A percentile compares a stretch with the other conserved stretches of the same genome.
phyloP scores from a whole-genome alignment of 2,888 invertebrate genomes.

The Phyllotreta striolata region DNA sequence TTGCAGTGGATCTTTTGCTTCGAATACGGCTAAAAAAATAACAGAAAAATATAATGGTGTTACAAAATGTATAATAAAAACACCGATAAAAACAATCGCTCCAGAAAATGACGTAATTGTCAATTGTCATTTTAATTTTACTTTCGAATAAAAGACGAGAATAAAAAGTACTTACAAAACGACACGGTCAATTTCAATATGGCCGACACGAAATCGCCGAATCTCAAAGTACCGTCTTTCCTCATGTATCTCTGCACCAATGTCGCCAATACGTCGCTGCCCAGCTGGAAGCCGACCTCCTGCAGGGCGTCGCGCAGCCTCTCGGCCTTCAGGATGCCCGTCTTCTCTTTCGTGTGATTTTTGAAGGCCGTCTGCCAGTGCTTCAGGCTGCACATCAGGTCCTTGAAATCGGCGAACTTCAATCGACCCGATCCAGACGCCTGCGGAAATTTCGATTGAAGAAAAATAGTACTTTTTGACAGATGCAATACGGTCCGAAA shows the following conservation, averaged over 20 bases:
- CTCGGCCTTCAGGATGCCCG: conserved; percentile 88
- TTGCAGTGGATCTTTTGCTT: conserved; percentile 80
- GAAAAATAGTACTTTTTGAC: too few relatives aligned
- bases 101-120: too few relatives aligned
- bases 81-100: too few relatives aligned
- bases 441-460: conserved; percentile 58
- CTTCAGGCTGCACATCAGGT: conserved; percentile 89
- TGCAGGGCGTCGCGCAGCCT: conserved; percentile 81
- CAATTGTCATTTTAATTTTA: too few relatives aligned
- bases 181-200: conserved; percentile 88
- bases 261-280: conserved; percentile 82
- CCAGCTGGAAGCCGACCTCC: conserved; percentile 89
- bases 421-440: conserved; percentile 81
- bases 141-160: too few relatives aligned
- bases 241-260: conserved; percentile 88
- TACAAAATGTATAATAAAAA: too few relatives aligned
- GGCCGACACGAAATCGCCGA: conserved; percentile 91
- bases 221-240: conserved; percentile 89
- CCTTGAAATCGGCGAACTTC: conserved; percentile 86
- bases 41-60: too few relatives aligned
- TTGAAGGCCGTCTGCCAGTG: conserved; percentile 92
- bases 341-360: conserved; percentile 89
- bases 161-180: conserved; percentile 72
- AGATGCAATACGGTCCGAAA: too few relatives aligned
- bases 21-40: conserved; percentile 70